Base-by-base conservation (phyloP, 2,797 vertebrate genomes). In the Sarcophilus harrisii region DNA sequence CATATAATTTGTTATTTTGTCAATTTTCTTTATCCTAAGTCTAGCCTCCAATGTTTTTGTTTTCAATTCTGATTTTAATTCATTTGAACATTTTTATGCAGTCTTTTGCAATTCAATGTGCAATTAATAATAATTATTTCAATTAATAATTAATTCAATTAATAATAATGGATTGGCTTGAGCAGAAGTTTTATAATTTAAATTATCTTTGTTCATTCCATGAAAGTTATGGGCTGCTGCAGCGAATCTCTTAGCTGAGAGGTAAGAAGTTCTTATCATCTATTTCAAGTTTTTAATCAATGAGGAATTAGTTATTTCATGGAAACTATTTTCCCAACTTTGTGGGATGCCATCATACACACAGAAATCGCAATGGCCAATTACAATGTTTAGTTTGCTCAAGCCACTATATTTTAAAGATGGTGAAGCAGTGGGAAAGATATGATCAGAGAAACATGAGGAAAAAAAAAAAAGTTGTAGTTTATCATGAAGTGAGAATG, bases 1-100 rank as follows among this genome's bases (percentile, higher is more conserved):
- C 55, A 93, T 62, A 81, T 58, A 38, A 66, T 92, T 57, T 32
- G 29, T n/a, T 91, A 18, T 45, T 32, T 92, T 90, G 95, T 92
- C 27, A 89, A 30, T 60, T 92, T 0, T 13, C 2, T 21, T 21
- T 59, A 89, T 8, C 12, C 28, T 60, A 57, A 91, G 6, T 14
- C 0, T 6, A 32, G 14, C 57, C 21, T 5, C 1, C n/a, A 94
- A 38, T 18, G 59, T 3, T 27, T 58, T 1, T 73, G 16, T 55
- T 3, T 81, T 4, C 13, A 16, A 2, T 18, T 73, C 2, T 8
- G 58, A 1, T 29, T 1, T 1, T 21, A 66, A 54, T 29, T 9
- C 24, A 57, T 57, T 14, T 21, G 3, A 60, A 55, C 1, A 73
- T 38, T 18, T 73, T 73, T n/a, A 21, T 38, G 14, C 14, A 32